Percentiles rank a stretch among this genome's conserved stretches.
Conservation (phyloP, 2,888 invertebrate species). For the Diaperis boleti region DNA sequence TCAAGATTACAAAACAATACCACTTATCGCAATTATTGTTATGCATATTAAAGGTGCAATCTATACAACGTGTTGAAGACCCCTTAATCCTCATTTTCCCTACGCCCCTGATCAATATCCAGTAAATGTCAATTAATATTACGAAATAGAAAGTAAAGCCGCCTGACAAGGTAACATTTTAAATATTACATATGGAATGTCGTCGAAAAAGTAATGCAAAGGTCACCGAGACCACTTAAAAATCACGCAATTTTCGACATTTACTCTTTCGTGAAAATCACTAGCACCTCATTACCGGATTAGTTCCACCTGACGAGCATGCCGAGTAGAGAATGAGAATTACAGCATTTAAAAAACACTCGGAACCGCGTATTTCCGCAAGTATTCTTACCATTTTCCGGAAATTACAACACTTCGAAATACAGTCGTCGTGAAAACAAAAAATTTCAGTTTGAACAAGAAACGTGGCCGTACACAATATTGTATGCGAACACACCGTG, state of each 20-base stretch:
- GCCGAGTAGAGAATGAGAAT: no score
- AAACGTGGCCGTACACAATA: conserved; percentile 28
- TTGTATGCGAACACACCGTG: conserved; percentile 20
- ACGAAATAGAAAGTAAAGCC: conserved; percentile 28
- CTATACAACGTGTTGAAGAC: no score
- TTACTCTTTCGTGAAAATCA: background rate
- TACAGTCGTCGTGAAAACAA: background rate
- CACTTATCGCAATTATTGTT: no score
- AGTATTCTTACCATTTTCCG: conserved; percentile 11
- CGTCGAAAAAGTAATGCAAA: conserved; percentile 33
- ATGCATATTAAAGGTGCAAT: no score
- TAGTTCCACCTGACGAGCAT: background rate
- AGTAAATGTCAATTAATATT: conserved; percentile 22
- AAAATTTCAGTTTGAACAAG: background rate
- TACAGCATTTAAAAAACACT: no score
- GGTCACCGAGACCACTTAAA: conserved; percentile 30
- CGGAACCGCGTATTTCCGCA: no score
- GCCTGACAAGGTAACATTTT: conserved; percentile 27
- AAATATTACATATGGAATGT: conserved; percentile 29
- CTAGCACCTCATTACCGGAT: background rate
- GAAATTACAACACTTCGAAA: background rate
- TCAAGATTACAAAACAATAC: no score
- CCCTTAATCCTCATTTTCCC: no score
- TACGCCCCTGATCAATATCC: no score
- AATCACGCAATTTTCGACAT: conserved; percentile 5